These are phyloP conservation scores for Halictus rubicundus DNA, from an alignment of 1,140 invertebrate genomes.

Conservation along the genomic window DNA sequence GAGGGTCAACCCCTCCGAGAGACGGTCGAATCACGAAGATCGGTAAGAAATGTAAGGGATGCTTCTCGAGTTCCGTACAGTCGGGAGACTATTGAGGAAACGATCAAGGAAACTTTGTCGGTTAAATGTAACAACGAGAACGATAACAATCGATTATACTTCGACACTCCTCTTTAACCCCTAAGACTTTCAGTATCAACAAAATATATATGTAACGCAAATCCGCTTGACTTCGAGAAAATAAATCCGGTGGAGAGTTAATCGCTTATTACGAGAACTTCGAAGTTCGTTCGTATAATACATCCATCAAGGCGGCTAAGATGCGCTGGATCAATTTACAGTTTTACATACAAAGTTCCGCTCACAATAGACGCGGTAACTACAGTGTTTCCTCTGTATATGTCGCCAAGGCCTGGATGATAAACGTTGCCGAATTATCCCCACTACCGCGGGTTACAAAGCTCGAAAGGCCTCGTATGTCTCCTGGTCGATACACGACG, in stretches of 20 bases:
- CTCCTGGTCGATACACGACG: too few species aligned
- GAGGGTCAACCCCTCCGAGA: too few species aligned
- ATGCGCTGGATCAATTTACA: background rate
- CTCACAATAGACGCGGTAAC: background rate
- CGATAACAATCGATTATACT: background rate
- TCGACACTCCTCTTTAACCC: background rate
- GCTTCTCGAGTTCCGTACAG: too few species aligned
- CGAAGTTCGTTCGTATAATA: background rate
- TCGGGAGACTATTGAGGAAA: too few species aligned
- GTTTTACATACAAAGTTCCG: background rate
- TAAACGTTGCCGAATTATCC: too few species aligned
- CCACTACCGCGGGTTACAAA: too few species aligned
- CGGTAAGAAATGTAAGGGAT: too few species aligned
- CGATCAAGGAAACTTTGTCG: too few species aligned
- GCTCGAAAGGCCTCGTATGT: too few species aligned
- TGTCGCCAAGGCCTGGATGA: too few species aligned
- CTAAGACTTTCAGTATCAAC: background rate
- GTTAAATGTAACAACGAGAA: background rate
- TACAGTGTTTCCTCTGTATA: too few species aligned
- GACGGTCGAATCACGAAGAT: too few species aligned
- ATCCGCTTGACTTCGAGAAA: background rate
- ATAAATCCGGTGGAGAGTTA: background rate
- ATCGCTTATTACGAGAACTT: background rate
- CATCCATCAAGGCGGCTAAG: background rate
- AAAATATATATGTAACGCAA: background rate